Conservation (phyloP, 2,797 vertebrate genomes). For the Notolabrus celidotus region DNA sequence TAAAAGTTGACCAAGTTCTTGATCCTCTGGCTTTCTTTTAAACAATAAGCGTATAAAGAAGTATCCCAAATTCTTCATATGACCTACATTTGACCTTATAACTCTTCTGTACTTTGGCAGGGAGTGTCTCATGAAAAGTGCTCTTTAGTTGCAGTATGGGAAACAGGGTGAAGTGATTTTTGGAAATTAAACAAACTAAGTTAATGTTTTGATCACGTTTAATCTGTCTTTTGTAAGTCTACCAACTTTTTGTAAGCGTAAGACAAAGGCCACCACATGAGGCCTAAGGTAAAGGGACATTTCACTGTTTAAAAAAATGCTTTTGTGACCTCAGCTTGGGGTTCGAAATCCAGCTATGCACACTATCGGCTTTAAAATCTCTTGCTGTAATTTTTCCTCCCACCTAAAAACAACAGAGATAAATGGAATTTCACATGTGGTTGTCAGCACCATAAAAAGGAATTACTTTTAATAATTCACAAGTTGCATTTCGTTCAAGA, state of each 20-base stretch:
- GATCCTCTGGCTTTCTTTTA: background rate
- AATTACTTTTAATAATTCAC: background rate
- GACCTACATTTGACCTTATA: background rate
- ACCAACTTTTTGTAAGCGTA: background rate
- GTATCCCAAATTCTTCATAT: background rate
- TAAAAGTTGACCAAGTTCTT: background rate
- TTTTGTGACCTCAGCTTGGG: background rate
- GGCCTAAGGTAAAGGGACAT: background rate
- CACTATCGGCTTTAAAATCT: background rate
- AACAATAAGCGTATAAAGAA: background rate
- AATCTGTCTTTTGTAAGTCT: background rate
- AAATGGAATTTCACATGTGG: background rate
- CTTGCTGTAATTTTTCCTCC: slow-evolving; percentile 2
- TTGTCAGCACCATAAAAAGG: background rate
- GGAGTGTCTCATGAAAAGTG: fast-evolving
- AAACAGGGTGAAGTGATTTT: too few relatives aligned
- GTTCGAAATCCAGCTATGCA: background rate
- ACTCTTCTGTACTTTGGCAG: background rate
- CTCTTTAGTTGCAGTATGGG: slow-evolving; percentile 4
- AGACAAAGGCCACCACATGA: background rate
- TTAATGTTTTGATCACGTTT: too few relatives aligned
- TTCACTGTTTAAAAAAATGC: background rate
- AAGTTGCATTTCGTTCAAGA: background rate
- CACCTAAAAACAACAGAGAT: background rate
- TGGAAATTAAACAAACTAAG: background rate